These are phyloP conservation scores for Rhodophaea formosa DNA, from an alignment of 2,888 invertebrate genomes.

Conservation along the genomic window DNA sequence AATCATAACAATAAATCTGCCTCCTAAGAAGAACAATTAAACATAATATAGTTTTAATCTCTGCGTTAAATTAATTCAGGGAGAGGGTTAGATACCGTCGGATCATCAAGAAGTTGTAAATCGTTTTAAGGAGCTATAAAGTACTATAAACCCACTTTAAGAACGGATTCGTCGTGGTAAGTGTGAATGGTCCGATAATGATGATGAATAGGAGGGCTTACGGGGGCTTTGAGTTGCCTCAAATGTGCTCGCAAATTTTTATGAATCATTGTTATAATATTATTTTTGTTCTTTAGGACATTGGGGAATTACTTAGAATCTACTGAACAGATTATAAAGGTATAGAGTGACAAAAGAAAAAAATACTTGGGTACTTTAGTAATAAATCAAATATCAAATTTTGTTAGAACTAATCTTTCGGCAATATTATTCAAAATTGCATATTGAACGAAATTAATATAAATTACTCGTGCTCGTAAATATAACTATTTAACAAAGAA, in stretches of 20 bases:
- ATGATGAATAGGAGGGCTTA: neutral
- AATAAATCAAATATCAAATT: too few relatives aligned
- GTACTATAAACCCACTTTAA: neutral
- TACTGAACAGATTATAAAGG: too few relatives aligned
- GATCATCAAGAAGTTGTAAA: constrained; percentile 11
- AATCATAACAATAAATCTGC: too few relatives aligned
- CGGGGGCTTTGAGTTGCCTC: neutral
- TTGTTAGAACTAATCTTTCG: too few relatives aligned
- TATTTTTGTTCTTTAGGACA: too few relatives aligned
- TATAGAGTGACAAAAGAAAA: too few relatives aligned
- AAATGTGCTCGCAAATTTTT: neutral
- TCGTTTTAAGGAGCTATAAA: constrained; percentile 7
- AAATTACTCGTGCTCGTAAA: too few relatives aligned
- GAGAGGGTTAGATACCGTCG: neutral
- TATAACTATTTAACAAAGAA: too few relatives aligned
- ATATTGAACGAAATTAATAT: too few relatives aligned
- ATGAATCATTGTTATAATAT: neutral
- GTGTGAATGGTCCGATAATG: constrained; percentile 8
- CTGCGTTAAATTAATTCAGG: neutral
- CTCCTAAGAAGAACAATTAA: neutral
- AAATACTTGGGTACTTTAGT: too few relatives aligned
- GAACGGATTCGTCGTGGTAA: constrained; percentile 7
- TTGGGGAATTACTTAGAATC: too few relatives aligned
- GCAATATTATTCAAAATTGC: too few relatives aligned
- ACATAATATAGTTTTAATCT: neutral